Evolutionary conservation across 2,113 vertebrate species (phyloP).

Genomic region (Pachypanchax playfairii): DNA sequence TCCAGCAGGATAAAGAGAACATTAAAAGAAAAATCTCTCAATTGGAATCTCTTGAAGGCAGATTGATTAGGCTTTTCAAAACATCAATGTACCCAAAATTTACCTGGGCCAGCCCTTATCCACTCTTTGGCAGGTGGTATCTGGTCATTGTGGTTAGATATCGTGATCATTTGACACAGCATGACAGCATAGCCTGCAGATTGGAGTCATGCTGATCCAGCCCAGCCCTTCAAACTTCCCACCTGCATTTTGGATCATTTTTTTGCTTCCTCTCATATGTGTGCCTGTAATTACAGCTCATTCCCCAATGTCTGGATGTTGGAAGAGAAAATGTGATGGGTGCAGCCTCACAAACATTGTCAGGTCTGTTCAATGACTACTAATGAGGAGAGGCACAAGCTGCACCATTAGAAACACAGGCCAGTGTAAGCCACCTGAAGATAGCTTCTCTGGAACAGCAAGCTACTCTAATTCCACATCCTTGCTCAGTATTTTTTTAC

Average conservation of each 20-base stretch:
- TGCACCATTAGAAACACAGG: constrained; percentile 51
- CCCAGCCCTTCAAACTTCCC: constrained; percentile 61
- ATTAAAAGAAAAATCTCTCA: constrained; percentile 42
- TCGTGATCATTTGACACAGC: constrained; percentile 51
- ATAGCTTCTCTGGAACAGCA: constrained; percentile 17
- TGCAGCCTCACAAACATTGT: constrained; percentile 50
- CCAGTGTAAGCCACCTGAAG: constrained; percentile 36
- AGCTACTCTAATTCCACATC: constrained; percentile 39
- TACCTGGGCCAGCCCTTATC: constrained; percentile 39
- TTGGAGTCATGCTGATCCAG: constrained; percentile 49
- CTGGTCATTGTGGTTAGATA: constrained; percentile 46
- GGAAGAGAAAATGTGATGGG: constrained; percentile 53
- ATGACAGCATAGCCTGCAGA: constrained; percentile 37
- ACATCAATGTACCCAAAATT: constrained; percentile 48
- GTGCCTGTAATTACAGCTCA: constrained; percentile 73
- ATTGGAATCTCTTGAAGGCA: constrained; percentile 41
- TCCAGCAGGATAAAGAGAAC: constrained; percentile 43
- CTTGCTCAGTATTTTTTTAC: constrained; percentile 67
- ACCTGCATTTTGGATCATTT: constrained; percentile 49
- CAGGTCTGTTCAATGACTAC: constrained; percentile 60
- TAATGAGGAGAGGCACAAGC: constrained; percentile 65
- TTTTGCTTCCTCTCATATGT: constrained; percentile 56
- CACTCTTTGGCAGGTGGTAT: constrained; percentile 49
- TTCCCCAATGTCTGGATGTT: constrained; percentile 43
- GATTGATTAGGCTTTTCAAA: constrained; percentile 57